These are phyloP conservation scores for Himantopus leucocephalus DNA, from an alignment of 2,113 vertebrate species.

Conservation along the genomic window DNA sequence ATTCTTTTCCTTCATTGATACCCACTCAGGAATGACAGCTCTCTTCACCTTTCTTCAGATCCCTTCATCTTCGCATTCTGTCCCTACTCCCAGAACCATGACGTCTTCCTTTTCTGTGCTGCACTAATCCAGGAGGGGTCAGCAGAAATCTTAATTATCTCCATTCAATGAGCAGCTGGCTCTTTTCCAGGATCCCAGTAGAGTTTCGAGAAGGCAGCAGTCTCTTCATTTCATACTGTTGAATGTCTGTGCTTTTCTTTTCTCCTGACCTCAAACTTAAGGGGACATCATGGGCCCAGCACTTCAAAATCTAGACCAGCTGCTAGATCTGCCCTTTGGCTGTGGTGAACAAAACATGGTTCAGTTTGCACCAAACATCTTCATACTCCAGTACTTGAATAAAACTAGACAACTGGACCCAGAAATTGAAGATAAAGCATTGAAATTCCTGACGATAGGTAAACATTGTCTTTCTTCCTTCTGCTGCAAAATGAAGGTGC, in stretches of 20 bases:
- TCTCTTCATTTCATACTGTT: neutral
- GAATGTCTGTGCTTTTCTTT: neutral
- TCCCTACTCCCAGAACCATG: neutral
- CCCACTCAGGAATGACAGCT: neutral
- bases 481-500: neutral
- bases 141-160: neutral
- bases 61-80: neutral
- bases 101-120: neutral
- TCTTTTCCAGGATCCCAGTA: neutral
- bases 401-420: constrained; percentile 73
- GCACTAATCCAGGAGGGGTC: neutral
- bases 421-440: constrained; percentile 63
- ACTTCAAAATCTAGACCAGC: constrained; percentile 77
- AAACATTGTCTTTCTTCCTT: constrained; percentile 4
- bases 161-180: neutral
- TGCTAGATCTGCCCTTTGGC: constrained; percentile 79
- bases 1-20: neutral
- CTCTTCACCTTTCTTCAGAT: neutral
- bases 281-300: constrained; percentile 86
- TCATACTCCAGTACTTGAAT: constrained; percentile 81
- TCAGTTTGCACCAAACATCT: constrained; percentile 85
- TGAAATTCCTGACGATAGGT: constrained; percentile 78
- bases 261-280: constrained; percentile 38
- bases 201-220: neutral
- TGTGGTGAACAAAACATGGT: constrained; percentile 90